Base-by-base conservation (phyloP, 2,113 vertebrate species). In the Cyprinodon brontotheroides region DNA sequence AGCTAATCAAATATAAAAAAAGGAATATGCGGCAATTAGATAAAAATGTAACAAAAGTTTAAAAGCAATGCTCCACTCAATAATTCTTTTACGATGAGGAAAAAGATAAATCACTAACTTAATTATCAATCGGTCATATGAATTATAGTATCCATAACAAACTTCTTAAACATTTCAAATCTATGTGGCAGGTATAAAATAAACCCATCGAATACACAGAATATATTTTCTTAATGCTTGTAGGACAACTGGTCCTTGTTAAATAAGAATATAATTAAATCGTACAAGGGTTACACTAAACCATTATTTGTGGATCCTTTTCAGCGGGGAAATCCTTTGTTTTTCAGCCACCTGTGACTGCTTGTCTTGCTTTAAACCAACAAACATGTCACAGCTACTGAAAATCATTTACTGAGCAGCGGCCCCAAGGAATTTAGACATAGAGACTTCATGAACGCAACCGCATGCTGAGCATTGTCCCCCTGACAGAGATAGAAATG, bases 371-470 rank as follows among this genome's bases (percentile, higher is more conserved):
- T 75, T 74, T 47, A 79, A 79, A 64, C 77, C 59, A 75, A 36
- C 72, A 68, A 70, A 69, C 10, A 68, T 82, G 82, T 87, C 80
- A 75, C 70, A 76, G 43, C 66, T 81, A 86, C 86, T 69, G 84
- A 82, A 85, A 84, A 88, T 84, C 74, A 77, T 75, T 89, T 78
- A 64, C 67, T 80, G 71, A 87, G 72, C 75, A 79, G 80, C 72
- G 50, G 70, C 86, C 82, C 72, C 3, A 75, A 81, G 84, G 79
- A 87, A 82, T 77, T 70, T 12, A 29, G 65, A 85, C 78, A 73
- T 69, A 61, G 61, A 76, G 61, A 64, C 65, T 43, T 60, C 70
- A 45, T 48, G 66, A 73, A 74, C 77, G 66, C 45, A 47, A 57
- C 66, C 77, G 59, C 79, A 85, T 39, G 65, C 77, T 66, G 62